Percentiles rank a stretch among this genome's conserved stretches.
Evolutionary conservation across 92 coral and sea anemone species (phyloP).

Genomic region (Parazoanthus atlanticus): DNA sequence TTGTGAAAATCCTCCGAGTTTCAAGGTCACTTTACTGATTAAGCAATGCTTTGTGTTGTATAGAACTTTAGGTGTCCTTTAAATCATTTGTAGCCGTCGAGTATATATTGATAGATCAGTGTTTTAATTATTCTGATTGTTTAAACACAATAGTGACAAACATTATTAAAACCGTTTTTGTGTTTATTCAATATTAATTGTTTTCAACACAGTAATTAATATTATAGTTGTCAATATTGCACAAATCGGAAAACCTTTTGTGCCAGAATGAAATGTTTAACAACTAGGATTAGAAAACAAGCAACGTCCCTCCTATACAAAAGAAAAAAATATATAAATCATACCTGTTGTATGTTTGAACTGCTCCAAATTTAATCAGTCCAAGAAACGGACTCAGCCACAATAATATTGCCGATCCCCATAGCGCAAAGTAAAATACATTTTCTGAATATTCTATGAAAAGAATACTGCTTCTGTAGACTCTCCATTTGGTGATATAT

Average conservation of each 20-base stretch:
- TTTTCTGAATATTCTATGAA: slow-evolving; percentile 49
- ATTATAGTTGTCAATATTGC: neutral
- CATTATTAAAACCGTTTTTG: neutral
- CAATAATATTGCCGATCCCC: slow-evolving; percentile 54
- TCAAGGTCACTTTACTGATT: too few species aligned
- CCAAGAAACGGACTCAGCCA: slow-evolving; percentile 60
- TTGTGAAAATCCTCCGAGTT: too few species aligned
- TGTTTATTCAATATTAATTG: neutral
- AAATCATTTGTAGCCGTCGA: neutral
- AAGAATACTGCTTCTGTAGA: slow-evolving; percentile 55
- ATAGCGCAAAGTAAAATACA: slow-evolving; percentile 50
- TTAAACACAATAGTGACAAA: neutral
- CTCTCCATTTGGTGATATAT: slow-evolving; percentile 68
- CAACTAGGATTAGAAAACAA: neutral
- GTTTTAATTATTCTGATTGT: too few species aligned
- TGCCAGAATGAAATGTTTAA: neutral
- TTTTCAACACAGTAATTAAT: neutral
- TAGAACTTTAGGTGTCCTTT: too few species aligned
- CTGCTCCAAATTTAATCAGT: slow-evolving; percentile 58
- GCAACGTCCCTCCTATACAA: neutral
- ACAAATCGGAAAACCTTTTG: neutral
- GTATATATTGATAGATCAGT: neutral
- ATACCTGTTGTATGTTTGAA: slow-evolving; percentile 66
- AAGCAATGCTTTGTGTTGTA: neutral
- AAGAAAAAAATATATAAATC: neutral